Conservation (phyloP, 2,888 invertebrate genomes). For the Nemapogon koenigi region DNA sequence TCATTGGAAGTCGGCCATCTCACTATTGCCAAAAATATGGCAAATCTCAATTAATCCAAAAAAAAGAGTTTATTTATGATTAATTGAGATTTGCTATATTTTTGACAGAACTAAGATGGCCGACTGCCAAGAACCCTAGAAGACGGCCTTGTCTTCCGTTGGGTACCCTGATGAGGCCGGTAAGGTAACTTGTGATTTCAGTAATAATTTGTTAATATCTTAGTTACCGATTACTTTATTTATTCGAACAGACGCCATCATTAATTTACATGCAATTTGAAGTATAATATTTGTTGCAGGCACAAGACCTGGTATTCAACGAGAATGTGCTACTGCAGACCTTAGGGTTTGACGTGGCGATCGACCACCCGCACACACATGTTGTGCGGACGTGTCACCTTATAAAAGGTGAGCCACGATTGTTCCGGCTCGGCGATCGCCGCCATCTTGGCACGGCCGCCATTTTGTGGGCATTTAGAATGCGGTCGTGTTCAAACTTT, state of each 20-base stretch:
- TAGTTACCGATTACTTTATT: background rate
- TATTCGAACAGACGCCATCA: background rate
- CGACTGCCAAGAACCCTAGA: no score
- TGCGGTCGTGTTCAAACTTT: background rate
- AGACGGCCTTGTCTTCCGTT: no score
- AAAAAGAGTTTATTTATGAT: no score
- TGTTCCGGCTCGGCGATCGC: conserved; percentile 3
- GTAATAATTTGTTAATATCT: no score
- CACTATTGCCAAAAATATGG: no score
- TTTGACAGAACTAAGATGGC: no score
- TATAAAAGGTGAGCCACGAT: conserved; percentile 79
- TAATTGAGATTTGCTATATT: no score
- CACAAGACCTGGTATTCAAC: conserved; percentile 94
- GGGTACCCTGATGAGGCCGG: no score
- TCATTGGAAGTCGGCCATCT: no score
- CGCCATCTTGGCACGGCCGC: conserved; percentile 5
- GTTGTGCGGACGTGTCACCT: conserved; percentile 96
- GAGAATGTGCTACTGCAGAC: conserved; percentile 97
- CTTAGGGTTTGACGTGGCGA: conserved; percentile 96
- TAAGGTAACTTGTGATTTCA: no score
- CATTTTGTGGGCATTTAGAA: conserved; percentile 3
- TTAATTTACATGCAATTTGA: background rate
- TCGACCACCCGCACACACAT: conserved; percentile 97
- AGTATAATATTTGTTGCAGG: conserved; percentile 54
- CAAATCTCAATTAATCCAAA: no score